Conservation (phyloP, 2,888 invertebrate species). For the Macrophya alboannulata region DNA sequence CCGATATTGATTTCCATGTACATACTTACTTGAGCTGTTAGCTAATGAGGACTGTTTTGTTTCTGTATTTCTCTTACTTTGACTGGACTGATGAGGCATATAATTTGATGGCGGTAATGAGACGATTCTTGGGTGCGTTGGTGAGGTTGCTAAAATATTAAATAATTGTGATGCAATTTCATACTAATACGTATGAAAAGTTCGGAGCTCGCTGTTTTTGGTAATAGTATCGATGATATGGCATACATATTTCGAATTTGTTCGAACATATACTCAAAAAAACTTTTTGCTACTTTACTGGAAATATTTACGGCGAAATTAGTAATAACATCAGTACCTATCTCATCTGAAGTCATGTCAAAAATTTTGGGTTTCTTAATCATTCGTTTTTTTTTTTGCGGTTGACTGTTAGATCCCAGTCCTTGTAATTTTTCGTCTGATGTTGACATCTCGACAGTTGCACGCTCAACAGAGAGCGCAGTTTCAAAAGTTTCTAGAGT, state of each 20-base stretch:
- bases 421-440: background rate
- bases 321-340: background rate
- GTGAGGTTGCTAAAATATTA: background rate
- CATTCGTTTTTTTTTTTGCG: constrained; percentile 8
- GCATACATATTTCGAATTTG: background rate
- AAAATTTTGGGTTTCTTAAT: background rate
- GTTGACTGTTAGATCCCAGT: background rate
- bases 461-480: constrained; percentile 19
- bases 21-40: background rate
- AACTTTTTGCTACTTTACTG: background rate
- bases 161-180: too few species aligned
- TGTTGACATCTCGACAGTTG: background rate
- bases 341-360: background rate
- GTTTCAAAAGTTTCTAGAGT: constrained; percentile 8
- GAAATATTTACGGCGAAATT: background rate
- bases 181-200: too few species aligned
- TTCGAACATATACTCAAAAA: background rate
- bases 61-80: background rate
- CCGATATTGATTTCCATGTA: background rate
- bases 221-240: background rate
- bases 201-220: too few species aligned
- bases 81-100: background rate
- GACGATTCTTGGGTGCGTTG: background rate
- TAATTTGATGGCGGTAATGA: background rate
- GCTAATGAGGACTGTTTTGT: background rate